Conservation (phyloP, 1,140 invertebrate species). For the Zaprionus vittiger region DNA sequence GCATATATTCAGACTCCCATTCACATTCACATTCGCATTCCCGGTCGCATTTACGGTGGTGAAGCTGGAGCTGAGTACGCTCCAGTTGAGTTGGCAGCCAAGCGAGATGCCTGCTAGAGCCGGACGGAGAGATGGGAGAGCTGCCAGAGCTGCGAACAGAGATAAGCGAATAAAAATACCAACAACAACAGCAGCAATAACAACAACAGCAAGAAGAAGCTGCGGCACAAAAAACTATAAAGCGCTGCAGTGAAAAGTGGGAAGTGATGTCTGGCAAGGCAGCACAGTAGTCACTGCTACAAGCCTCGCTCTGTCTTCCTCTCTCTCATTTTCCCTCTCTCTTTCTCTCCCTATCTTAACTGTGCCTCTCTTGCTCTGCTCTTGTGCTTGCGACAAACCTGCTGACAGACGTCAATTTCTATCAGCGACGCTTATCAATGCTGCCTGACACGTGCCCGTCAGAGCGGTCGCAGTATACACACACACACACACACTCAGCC, state of each 20-base stretch:
- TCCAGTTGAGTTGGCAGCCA: constrained; percentile 20
- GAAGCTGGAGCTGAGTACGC: constrained; percentile 2
- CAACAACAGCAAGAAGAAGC: constrained; percentile 7
- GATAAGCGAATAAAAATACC: constrained; percentile 53
- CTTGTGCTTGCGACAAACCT: constrained; percentile 26
- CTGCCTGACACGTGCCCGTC: constrained; percentile 32
- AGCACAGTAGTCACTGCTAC: neutral
- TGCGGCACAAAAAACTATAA: constrained; percentile 15
- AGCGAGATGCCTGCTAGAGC: constrained; percentile 28
- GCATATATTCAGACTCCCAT: constrained; percentile 41
- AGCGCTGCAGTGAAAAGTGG: constrained; percentile 18
- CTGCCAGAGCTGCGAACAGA: constrained; percentile 31
- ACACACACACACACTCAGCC: neutral
- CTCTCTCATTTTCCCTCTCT: neutral
- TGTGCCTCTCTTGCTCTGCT: neutral
- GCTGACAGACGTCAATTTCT: constrained; percentile 45
- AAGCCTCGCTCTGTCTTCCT: neutral
- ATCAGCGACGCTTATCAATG: constrained; percentile 48
- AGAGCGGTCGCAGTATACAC: constrained; percentile 6
- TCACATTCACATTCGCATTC: neutral
- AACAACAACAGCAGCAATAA: neutral
- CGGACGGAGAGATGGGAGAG: neutral
- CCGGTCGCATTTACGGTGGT: neutral
- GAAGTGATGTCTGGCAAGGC: constrained; percentile 7
- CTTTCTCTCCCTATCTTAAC: neutral